phyloP scores from a whole-genome alignment of 2,888 invertebrate species.

The Cacoxenus indagator region DNA sequence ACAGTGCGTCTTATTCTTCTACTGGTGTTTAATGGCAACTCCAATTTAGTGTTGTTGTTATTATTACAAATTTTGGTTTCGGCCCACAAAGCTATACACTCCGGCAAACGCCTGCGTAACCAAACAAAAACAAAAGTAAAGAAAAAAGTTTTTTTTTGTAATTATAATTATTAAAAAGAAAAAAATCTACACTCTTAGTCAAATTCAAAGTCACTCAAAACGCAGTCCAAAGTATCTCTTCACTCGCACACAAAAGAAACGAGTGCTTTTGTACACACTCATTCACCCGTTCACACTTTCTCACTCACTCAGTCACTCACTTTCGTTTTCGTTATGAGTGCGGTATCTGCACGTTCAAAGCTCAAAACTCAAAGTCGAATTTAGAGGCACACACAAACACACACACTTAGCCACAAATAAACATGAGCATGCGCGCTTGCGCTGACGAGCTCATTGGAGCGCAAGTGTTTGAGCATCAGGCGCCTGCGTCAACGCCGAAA shows the following conservation, averaged over 20 bases:
- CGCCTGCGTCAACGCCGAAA: conserved; percentile 39
- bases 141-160: neutral
- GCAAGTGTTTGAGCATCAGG: neutral
- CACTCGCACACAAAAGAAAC: conserved; percentile 14
- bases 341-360: neutral
- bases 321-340: conserved; percentile 51
- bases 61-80: neutral
- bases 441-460: neutral
- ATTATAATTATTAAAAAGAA: conserved; percentile 11
- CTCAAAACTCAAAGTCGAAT: neutral
- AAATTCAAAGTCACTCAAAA: conserved; percentile 21
- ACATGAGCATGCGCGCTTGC: neutral
- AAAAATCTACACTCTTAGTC: conserved; percentile 1
- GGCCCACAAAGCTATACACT: conserved; percentile 23
- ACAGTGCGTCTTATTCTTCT: neutral
- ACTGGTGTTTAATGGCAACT: too few species aligned
- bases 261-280: neutral
- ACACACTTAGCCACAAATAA: conserved; percentile 16
- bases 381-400: conserved; percentile 8
- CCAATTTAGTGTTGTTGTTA: neutral
- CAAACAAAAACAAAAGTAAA: conserved; percentile 18
- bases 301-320: conserved; percentile 42
- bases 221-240: conserved; percentile 32
- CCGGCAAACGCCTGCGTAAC: conserved; percentile 21
- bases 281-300: neutral